These are phyloP conservation scores for Caenorhabditis sp. DNA, from an alignment of 2,888 invertebrate species.

Conservation along the genomic window DNA sequence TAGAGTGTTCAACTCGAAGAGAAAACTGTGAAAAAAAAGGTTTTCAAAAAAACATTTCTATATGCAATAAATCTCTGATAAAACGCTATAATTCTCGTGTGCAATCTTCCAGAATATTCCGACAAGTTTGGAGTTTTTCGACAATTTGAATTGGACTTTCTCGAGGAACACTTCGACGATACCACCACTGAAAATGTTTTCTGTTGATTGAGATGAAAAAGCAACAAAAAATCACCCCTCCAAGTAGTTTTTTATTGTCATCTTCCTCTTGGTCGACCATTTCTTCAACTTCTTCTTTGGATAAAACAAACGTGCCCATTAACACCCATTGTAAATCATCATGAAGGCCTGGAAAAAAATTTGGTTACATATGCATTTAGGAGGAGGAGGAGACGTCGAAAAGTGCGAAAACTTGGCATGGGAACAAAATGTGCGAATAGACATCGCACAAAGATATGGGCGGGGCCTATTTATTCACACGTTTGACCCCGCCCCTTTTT, in stretches of 20 bases:
- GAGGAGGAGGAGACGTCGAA: no score
- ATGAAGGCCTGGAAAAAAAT: constrained; percentile 14
- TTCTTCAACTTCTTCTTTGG: not conserved
- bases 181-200: constrained; percentile 35
- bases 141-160: constrained; percentile 2
- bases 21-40: no score
- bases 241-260: not conserved
- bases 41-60: no score
- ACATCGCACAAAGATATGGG: no score
- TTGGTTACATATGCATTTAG: no score
- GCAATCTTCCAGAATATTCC: constrained; percentile 26
- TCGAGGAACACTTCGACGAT: constrained; percentile 23
- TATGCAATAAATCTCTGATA: not conserved
- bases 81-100: not conserved
- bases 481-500: no score
- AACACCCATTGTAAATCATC: constrained; percentile 31
- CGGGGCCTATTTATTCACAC: no score
- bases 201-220: not conserved
- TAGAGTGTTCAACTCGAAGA: no score
- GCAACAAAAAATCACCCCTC: constrained; percentile 14
- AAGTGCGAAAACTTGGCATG: no score
- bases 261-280: not conserved
- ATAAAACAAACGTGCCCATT: constrained; percentile 19
- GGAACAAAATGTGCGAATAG: no score
- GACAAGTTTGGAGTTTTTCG: constrained; percentile 14